A percentile compares a stretch with the other conserved stretches of the same genome.
phyloP scores from a whole-genome alignment of 2,113 vertebrate species.

The Oophaga pumilio region DNA sequence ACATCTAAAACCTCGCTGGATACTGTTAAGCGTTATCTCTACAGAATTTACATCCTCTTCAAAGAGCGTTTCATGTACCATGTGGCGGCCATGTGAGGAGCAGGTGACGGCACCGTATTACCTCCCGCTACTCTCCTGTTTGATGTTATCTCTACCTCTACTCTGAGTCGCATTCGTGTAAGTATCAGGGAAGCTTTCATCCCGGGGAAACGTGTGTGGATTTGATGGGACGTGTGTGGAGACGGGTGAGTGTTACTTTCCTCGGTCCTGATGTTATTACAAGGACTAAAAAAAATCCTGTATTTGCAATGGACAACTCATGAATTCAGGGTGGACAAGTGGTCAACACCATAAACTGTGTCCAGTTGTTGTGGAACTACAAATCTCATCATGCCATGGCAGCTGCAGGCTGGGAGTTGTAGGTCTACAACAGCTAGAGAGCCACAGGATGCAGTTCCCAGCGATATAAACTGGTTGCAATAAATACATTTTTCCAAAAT shows the following conservation, averaged over 20 bases:
- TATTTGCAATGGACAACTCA: background rate
- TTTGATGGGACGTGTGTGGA: constrained; percentile 7
- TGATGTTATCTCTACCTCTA: background rate
- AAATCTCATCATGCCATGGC: too few species aligned
- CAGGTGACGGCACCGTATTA: background rate
- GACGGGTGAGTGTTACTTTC: constrained; percentile 26
- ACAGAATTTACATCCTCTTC: background rate
- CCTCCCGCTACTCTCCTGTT: background rate
- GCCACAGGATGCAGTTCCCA: too few species aligned
- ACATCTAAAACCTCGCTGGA: constrained; percentile 11
- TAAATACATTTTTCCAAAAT: background rate
- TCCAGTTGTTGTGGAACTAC: too few species aligned
- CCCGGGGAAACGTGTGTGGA: background rate
- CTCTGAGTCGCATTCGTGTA: constrained; percentile 5
- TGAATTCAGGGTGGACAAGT: background rate
- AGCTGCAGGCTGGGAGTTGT: too few species aligned
- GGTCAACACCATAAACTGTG: background rate
- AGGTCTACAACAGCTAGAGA: too few species aligned
- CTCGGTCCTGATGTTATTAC: background rate
- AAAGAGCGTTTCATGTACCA: constrained; percentile 12
- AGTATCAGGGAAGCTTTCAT: constrained; percentile 25
- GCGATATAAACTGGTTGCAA: too few species aligned
- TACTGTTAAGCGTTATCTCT: background rate
- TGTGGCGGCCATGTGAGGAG: constrained; percentile 32
- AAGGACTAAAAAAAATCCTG: background rate